Conservation (phyloP, 2,113 vertebrate genomes). For the Coptodon rendalli region DNA sequence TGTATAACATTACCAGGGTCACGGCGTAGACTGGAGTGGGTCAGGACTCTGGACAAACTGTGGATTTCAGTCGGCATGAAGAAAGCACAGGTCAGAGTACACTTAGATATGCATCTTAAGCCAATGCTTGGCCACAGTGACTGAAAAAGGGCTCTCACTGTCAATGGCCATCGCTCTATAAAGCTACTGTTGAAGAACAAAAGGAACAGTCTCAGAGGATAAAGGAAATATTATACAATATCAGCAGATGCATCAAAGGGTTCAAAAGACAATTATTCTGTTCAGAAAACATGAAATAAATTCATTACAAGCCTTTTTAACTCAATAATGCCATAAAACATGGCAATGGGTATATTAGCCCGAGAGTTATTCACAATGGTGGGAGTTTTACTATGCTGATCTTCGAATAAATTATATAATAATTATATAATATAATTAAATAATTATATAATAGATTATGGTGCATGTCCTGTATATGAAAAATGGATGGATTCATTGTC, state of each 20-base stretch:
- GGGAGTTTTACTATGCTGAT: background rate
- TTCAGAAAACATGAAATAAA: background rate
- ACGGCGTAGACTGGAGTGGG: constrained; percentile 33
- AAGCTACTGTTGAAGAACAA: constrained; percentile 3
- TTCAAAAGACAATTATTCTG: background rate
- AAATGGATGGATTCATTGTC: background rate
- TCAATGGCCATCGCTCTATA: background rate
- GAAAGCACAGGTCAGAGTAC: constrained; percentile 35
- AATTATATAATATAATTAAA: background rate
- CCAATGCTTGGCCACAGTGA: background rate
- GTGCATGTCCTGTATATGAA: background rate
- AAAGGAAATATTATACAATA: constrained; percentile 1
- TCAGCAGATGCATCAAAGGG: background rate
- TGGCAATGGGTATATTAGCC: background rate
- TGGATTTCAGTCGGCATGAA: constrained; percentile 48
- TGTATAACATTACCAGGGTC: constrained; percentile 59
- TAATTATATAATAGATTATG: background rate
- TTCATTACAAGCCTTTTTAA: background rate
- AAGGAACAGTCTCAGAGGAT: background rate
- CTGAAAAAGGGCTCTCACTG: constrained; percentile 11
- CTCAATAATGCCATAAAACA: background rate
- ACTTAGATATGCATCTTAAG: constrained; percentile 54
- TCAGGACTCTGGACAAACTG: constrained; percentile 37
- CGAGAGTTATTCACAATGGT: background rate
- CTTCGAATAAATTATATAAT: background rate